phyloP scores from a whole-genome alignment of 2,113 vertebrate genomes.

The Charadrius vociferus region DNA sequence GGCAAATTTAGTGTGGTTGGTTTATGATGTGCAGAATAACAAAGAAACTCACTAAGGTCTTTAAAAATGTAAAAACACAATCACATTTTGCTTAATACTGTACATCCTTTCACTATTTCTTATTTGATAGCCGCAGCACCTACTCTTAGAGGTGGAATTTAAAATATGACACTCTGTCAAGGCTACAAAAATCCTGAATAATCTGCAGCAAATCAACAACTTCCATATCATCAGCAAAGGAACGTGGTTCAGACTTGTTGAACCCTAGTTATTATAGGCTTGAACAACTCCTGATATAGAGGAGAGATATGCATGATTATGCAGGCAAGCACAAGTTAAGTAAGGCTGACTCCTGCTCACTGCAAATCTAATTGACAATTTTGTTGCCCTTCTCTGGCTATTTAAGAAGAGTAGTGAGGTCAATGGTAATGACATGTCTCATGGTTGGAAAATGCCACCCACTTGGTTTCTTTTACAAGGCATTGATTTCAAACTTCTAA shows the following conservation, averaged over 20 bases:
- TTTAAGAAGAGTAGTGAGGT: conserved; percentile 81
- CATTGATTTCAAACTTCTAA: conserved; percentile 71
- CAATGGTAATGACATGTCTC: conserved; percentile 76
- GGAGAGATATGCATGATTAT: conserved; percentile 75
- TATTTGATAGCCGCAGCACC: not conserved
- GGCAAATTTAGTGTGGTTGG: not conserved
- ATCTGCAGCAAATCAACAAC: conserved; percentile 67
- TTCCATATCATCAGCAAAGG: conserved; percentile 68
- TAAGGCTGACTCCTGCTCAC: conserved; percentile 63
- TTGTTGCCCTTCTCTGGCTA: conserved; percentile 78
- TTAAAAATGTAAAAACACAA: not conserved
- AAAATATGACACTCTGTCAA: conserved; percentile 43
- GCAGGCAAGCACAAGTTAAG: conserved; percentile 69
- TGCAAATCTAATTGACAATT: conserved; percentile 81
- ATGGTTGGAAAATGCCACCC: conserved; percentile 69
- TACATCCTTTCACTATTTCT: not conserved
- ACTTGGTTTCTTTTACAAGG: conserved; percentile 69
- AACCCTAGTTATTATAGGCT: conserved; percentile 75
- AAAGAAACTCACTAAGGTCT: not conserved
- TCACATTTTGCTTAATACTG: not conserved
- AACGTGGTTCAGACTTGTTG: conserved; percentile 76
- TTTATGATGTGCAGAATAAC: not conserved
- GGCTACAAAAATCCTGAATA: conserved; percentile 58
- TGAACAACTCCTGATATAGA: conserved; percentile 69
- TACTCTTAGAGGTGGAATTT: conserved; percentile 35